phyloP scores from a whole-genome alignment of 2,797 vertebrate genomes.

The Melanotaenia pygmaea region DNA sequence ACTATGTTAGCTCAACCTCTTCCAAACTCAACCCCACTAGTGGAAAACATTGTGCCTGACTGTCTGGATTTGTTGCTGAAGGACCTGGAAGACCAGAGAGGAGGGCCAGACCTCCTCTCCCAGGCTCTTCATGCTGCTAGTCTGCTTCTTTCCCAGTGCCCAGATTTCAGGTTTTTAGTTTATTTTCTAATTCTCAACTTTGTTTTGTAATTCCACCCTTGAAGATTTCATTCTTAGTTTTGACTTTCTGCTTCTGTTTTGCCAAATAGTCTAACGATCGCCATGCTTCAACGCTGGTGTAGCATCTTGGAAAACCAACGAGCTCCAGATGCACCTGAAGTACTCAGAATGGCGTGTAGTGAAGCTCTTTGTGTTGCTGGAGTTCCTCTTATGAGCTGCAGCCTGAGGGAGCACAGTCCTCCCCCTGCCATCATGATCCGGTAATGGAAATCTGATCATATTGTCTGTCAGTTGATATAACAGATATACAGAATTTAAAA shows the following conservation, averaged over 20 bases:
- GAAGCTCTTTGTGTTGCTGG: slow-evolving; percentile 79
- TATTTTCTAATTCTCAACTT: background rate
- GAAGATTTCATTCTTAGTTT: background rate
- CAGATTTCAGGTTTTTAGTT: slow-evolving; percentile 51
- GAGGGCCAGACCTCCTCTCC: slow-evolving; percentile 83
- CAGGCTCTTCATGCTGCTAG: slow-evolving; percentile 78
- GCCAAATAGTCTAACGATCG: slow-evolving; percentile 49
- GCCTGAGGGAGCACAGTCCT: slow-evolving; percentile 11
- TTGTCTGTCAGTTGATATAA: background rate
- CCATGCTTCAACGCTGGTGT: slow-evolving; percentile 80
- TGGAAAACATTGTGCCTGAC: slow-evolving; percentile 57
- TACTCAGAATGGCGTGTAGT: slow-evolving; percentile 84
- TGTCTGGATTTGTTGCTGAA: slow-evolving; percentile 82
- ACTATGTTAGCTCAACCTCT: slow-evolving; percentile 46
- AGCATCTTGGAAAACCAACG: slow-evolving; percentile 75
- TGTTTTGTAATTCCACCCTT: background rate
- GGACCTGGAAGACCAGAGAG: slow-evolving; percentile 76
- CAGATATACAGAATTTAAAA: slow-evolving; percentile 1
- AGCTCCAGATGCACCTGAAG: slow-evolving; percentile 70
- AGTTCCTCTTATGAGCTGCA: slow-evolving; percentile 57
- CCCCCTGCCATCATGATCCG: slow-evolving; percentile 66
- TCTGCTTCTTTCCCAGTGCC: slow-evolving; percentile 81
- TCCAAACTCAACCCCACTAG: background rate
- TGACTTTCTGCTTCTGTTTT: slow-evolving; percentile 36
- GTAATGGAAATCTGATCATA: slow-evolving; percentile 38